Conservation (phyloP, 1,140 invertebrate genomes). For the Bombyx mori region DNA sequence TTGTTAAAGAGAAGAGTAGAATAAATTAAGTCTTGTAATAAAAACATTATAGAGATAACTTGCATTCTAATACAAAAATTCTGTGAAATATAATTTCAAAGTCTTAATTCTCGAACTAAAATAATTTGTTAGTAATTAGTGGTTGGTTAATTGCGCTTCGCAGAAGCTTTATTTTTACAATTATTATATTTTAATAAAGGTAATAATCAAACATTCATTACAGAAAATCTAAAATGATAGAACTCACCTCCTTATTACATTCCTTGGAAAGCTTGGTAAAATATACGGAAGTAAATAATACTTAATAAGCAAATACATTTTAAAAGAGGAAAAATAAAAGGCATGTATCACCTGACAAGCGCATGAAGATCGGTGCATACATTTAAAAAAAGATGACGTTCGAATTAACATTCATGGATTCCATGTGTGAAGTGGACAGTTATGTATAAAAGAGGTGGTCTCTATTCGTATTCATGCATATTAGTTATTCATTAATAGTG, state of each 20-base stretch:
- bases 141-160: background rate
- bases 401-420: conserved; percentile 48
- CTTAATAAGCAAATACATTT: conserved; percentile 14
- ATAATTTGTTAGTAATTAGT: conserved; percentile 10
- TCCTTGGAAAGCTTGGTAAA: conserved; percentile 21
- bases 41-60: too few relatives aligned
- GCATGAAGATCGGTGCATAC: conserved; percentile 50
- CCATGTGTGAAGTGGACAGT: conserved; percentile 40
- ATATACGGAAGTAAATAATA: conserved; percentile 10
- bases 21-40: too few relatives aligned
- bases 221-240: conserved; percentile 18
- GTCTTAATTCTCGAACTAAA: background rate
- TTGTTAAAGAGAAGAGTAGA: background rate
- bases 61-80: too few relatives aligned
- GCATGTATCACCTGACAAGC: conserved; percentile 55
- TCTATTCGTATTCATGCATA: conserved; percentile 50
- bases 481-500: conserved; percentile 9
- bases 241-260: conserved; percentile 57
- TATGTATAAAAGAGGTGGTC: conserved; percentile 54
- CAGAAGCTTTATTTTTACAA: conserved; percentile 11
- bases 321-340: conserved; percentile 20
- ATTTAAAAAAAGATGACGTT: conserved; percentile 27
- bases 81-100: too few relatives aligned
- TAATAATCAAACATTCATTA: conserved; percentile 2
- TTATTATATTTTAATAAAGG: conserved; percentile 9